Evolutionary conservation across 64 coral and sea anemone genomes (phyloP), one percentile per base, ranked within the genome.

Genomic region (Actinia equina): DNA sequence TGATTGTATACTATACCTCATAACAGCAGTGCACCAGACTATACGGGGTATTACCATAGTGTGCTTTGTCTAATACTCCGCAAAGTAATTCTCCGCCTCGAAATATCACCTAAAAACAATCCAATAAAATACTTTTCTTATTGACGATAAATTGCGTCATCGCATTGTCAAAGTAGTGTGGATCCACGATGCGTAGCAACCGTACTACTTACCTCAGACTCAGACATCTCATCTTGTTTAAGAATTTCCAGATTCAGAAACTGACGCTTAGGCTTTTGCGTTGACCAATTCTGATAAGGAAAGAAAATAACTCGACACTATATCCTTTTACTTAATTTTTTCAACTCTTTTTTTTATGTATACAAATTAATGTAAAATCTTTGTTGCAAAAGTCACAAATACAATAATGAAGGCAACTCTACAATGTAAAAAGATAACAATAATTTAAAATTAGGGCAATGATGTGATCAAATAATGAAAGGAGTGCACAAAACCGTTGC

Each of bases 11-110:
- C 80, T 22, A 30, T 92, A 95, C 90, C 93, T 95, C 96, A 78
- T 98, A 89, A 57, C 96, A 95, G 61, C 96, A 95, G 71, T 98
- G 96, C 11, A 98, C 96, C 41, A 98, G 86, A 58, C 96, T 87
- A 71, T 92, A 98, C 52, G 93, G 93, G 17, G 96, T 98, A 19
- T 93, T 89, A 1, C 96, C 96, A 93, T 98, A 98, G 80, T 98
- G 96, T 16, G 90, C 96, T 84, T 98, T 98, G 82, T 98, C 96
- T 44, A 98, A 58, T 71, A 95, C 96, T 43, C 96, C 96, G 84
- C 93, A 95, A 25, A 98, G 54, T 25, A 98, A 85, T 44, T 98
- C 87, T 20, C 96, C 93, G 27, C 92, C 90, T 71, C 93, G 88
- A 60, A 98, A 80, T 22, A 98, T 92, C 78, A 98, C 96, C 96